phyloP scores from a whole-genome alignment of 2,888 invertebrate species.

The Pristionchus fissidentatus region DNA sequence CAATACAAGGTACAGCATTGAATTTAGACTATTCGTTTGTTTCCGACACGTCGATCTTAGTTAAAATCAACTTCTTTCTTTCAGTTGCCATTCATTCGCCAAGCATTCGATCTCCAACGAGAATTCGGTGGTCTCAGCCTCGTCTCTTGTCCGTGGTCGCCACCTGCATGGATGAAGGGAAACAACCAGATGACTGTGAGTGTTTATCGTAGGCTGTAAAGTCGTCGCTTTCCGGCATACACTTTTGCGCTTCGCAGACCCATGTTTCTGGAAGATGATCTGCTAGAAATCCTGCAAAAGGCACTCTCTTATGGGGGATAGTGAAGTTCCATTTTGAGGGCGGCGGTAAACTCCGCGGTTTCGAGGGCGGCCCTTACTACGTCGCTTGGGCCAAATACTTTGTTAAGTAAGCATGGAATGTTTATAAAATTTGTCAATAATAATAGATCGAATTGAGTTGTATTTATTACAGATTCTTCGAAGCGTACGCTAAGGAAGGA shows the following conservation, averaged over 20 bases:
- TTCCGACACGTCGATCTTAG: background rate
- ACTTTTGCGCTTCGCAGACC: too few relatives aligned
- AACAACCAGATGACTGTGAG: conserved; percentile 76
- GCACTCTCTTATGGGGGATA: too few relatives aligned
- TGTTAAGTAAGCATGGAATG: background rate
- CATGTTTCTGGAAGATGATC: too few relatives aligned
- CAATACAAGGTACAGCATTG: conserved; percentile 81
- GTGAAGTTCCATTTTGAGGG: too few relatives aligned
- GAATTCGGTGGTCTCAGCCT: conserved; percentile 70
- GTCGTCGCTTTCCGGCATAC: too few relatives aligned
- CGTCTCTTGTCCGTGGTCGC: conserved; percentile 79
- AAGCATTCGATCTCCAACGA: conserved; percentile 18
- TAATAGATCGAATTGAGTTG: background rate
- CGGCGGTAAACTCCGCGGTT: conserved; percentile 25
- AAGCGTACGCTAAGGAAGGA: conserved; percentile 83
- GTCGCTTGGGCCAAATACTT: conserved; percentile 30
- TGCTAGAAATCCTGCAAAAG: too few relatives aligned
- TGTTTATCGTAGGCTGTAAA: too few relatives aligned
- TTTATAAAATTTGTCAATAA: too few relatives aligned
- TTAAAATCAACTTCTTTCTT: background rate
- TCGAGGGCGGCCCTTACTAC: conserved; percentile 20
- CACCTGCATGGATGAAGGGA: conserved; percentile 80
- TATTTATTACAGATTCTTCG: conserved; percentile 82
- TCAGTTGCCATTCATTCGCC: conserved; percentile 58
- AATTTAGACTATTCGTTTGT: background rate